Evolutionary conservation across 64 coral and sea anemone genomes (phyloP), one percentile per base, ranked within the genome.

Genomic region (Montipora efflorescens): DNA sequence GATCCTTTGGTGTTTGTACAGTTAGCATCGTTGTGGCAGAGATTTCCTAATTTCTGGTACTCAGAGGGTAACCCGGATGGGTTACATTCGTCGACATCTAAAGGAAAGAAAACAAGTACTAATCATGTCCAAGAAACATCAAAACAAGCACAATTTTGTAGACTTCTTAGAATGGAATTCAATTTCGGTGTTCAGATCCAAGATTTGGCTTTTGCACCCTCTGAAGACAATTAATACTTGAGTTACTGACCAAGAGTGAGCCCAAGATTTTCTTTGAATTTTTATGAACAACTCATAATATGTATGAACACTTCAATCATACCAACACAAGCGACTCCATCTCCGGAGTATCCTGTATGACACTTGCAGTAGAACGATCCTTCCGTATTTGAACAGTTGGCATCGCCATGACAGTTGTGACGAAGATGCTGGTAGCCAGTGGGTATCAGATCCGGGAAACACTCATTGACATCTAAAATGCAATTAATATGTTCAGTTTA

Each of bases 351-450:
- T 15, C 95, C 95, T 16, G 70, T 64, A 55, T 75, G 81, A 78
- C 95, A 97, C 23, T 92, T 94, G 57, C 95, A 97, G 78, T 94
- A 94, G 77, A 88, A 97, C 11, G 95, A 97, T 50, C 95, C 95
- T 43, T 94, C 88, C 46, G 85, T 87, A 78, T 97, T 97, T 88
- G 89, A 80, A 79, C 95, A 97, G 47, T 86, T 73, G 8, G 92
- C 88, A 16, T 93, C 92, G 87, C 72, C 67, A 58, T 84, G 84
- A 53, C 95, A 96, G 48, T 96, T 96, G 47, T 96, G 90, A 62
- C 81, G 82, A 3, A 95, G 82, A 79, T 95, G 77, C 3, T 77
- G 67, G 49, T 95, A 91, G 4, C 67, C 12, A 25, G 62, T 79
- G 5, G 78, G 55, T 46, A 95, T 79, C 8, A n/a, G 12, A 44